Evolutionary conservation across 2,888 invertebrate genomes (phyloP).

Genomic region (Helleia helle): DNA sequence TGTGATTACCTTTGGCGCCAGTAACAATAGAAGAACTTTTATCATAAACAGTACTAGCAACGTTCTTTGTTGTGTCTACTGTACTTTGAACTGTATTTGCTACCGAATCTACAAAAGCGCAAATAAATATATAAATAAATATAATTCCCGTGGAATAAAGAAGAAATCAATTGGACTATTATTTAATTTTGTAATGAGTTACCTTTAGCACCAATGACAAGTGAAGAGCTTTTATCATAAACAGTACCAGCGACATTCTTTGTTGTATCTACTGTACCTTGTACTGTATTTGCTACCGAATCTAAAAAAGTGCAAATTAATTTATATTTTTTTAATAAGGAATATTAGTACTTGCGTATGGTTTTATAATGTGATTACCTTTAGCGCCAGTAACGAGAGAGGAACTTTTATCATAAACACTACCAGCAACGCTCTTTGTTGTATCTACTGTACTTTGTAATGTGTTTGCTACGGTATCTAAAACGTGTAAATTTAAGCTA

Average conservation of each 20-base stretch:
- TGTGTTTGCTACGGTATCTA: slow-evolving; percentile 27
- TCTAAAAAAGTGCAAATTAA: no score
- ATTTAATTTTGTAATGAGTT: no score
- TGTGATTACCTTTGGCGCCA: slow-evolving; percentile 35
- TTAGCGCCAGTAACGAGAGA: slow-evolving; percentile 30
- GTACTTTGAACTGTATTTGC: slow-evolving; percentile 29
- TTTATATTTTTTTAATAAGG: no score
- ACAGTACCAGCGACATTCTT: slow-evolving; percentile 29
- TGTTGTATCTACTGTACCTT: slow-evolving; percentile 29
- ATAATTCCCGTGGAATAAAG: no score
- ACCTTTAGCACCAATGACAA: slow-evolving; percentile 24
- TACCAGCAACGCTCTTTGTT: slow-evolving; percentile 38
- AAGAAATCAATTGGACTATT: no score
- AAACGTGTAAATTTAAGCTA: no score
- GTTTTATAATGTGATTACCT: no score
- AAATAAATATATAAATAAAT: no score
- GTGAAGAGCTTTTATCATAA: slow-evolving; percentile 26
- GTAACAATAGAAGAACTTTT: slow-evolving; percentile 33
- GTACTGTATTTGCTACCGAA: slow-evolving; percentile 26
- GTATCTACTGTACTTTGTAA: slow-evolving; percentile 31
- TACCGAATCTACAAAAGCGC: slow-evolving; percentile 47
- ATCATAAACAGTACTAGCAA: slow-evolving; percentile 35
- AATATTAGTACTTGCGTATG: no score
- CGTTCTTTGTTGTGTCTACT: slow-evolving; percentile 40
- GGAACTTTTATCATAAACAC: slow-evolving; percentile 36